Percentiles rank a stretch among this genome's conserved stretches.
These are phyloP conservation scores for Coendou prehensilis DNA, from an alignment of 2,797 vertebrate genomes.

Conservation along the genomic window DNA sequence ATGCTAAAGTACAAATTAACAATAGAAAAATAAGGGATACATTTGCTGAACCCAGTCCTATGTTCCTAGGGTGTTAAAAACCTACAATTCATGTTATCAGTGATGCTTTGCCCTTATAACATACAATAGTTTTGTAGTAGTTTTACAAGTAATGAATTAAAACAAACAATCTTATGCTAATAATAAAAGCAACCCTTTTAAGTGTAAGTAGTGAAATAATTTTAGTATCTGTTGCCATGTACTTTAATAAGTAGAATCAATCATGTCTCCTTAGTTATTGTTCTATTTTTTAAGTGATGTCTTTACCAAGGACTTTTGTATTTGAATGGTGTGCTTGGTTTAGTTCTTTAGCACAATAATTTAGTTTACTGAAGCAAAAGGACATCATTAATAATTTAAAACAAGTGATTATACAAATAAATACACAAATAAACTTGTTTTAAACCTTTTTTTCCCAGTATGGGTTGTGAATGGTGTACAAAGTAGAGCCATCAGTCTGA, in stretches of 20 bases:
- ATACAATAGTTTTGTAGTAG: not conserved
- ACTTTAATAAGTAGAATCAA: not conserved
- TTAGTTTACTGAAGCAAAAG: conserved; percentile 14
- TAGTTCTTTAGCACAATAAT: conserved; percentile 34
- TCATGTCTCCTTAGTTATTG: not conserved
- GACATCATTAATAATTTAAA: not conserved
- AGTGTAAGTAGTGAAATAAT: not conserved
- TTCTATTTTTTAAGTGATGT: not conserved
- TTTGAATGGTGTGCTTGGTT: not conserved
- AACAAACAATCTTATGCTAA: not conserved
- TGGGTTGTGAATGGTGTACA: not conserved
- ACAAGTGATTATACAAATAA: not conserved
- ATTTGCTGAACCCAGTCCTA: not conserved
- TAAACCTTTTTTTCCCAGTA: not conserved
- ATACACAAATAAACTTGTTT: not conserved
- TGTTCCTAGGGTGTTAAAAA: not conserved
- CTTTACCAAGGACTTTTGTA: not conserved
- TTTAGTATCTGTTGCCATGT: not conserved
- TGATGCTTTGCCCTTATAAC: not conserved
- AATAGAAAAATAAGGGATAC: not conserved
- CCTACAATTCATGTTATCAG: not conserved
- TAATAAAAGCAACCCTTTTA: not conserved
- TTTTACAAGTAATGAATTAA: not conserved
- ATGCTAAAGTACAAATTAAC: not conserved
- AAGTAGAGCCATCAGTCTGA: not conserved